Evolutionary conservation across 1,140 invertebrate genomes (phyloP), one percentile per base, ranked within the genome.

Genomic region (Euura saliciscinereae): DNA sequence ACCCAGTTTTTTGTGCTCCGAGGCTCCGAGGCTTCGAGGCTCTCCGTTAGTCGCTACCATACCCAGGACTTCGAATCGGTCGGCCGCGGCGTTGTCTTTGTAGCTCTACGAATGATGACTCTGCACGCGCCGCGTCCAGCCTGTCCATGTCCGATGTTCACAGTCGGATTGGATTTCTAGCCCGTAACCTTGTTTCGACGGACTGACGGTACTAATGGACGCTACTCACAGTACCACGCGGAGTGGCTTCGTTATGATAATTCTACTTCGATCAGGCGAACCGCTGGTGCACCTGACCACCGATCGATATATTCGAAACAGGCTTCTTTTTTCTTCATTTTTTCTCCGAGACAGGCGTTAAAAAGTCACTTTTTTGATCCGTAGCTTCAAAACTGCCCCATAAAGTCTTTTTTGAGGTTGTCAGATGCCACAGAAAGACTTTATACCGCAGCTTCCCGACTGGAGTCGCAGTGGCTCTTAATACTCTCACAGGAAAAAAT

Each of bases 21-120:
- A 46, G 68, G 66, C 73, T 70, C 28, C 28, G 45, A 68, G 45
- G 43, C 43, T 51, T 67, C 46, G 44, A 67, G 45, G 71, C 66
- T 45, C n/a, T 59, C 66, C 28, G 28, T 28, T 45, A 67, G 66
- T 71, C 68, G 68, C 70, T 76, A 72, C 71, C 73, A 69, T 69
- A 74, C 71, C 75, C 79, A 77, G 77, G 51, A 28, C 13, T n/a
- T 8, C 78, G 82, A 28, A 28, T 28, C 28, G 28, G 28, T 28
- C 28, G 28, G 28, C 28, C 28, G 82, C 82, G 81, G 80, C 80
- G 78, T 79, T 84, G 82, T 85, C 83, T 86, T 87, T 87, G 85
- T 85, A 82, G 70, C 66, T 73, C 72, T 73, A 79, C 77, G 73
- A 80, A 85, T 79, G 85, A 87, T 87, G 85, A 87, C 86, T 85